phyloP scores from a whole-genome alignment of 2,888 invertebrate species.

The Coelogynopora nodosa region DNA sequence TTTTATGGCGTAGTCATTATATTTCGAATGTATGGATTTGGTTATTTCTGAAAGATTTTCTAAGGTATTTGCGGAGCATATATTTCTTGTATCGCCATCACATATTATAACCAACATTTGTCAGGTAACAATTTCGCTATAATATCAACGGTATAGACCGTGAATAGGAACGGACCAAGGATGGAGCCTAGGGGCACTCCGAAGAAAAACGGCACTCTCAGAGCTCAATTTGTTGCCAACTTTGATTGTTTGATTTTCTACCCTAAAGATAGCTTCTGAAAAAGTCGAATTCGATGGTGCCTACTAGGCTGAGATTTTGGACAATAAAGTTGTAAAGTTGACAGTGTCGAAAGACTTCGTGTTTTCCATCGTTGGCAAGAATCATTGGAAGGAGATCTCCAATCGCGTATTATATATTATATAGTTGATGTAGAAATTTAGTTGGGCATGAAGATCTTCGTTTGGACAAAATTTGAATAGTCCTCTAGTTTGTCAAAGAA shows the following conservation, averaged over 20 bases:
- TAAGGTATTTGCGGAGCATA: not conserved
- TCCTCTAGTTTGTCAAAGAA: too few relatives aligned
- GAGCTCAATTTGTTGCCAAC: not conserved
- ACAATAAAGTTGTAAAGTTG: constrained; percentile 47
- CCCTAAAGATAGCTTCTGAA: constrained; percentile 50
- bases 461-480: too few relatives aligned
- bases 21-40: not conserved
- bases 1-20: not conserved
- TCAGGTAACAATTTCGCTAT: not conserved
- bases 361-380: too few relatives aligned
- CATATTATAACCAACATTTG: not conserved
- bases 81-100: not conserved
- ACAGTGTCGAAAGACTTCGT: constrained; percentile 44
- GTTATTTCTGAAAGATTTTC: not conserved
- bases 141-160: not conserved
- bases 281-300: constrained; percentile 49
- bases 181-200: not conserved
- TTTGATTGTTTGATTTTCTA: not conserved
- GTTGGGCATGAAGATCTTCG: too few relatives aligned
- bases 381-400: too few relatives aligned
- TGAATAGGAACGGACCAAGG: not conserved
- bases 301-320: constrained; percentile 48
- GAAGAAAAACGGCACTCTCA: not conserved
- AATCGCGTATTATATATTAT: too few relatives aligned
- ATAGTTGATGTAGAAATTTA: too few relatives aligned